Conservation (phyloP, 2,888 invertebrate genomes). For the Macrosiphum euphorbiae region DNA sequence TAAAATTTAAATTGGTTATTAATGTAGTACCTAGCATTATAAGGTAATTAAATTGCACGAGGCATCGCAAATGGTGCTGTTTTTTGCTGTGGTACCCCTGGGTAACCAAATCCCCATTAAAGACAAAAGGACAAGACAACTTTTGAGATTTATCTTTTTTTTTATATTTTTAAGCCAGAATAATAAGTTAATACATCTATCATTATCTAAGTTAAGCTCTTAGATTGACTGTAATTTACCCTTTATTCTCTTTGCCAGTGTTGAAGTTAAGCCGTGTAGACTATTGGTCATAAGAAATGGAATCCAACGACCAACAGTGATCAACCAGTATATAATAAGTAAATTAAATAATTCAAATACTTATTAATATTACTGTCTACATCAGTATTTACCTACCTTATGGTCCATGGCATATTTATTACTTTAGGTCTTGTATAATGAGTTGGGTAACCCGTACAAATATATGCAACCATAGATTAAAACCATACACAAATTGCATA, state of each 20-base stretch:
- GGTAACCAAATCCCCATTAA: not conserved
- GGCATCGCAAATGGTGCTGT: not conserved
- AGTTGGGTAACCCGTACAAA: too few species aligned
- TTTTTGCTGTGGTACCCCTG: not conserved
- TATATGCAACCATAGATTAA: too few species aligned
- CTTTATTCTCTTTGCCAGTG: not conserved
- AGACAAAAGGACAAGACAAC: too few species aligned
- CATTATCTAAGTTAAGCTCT: too few species aligned
- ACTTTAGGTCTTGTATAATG: too few species aligned
- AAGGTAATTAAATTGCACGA: too few species aligned
- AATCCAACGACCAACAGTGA: not conserved
- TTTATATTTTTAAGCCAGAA: not conserved
- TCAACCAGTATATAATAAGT: not conserved
- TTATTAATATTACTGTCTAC: too few species aligned
- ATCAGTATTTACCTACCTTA: too few species aligned
- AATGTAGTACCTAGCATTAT: not conserved
- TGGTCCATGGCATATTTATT: too few species aligned
- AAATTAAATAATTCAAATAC: not conserved
- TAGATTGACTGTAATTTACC: not conserved
- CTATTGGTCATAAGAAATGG: not conserved
- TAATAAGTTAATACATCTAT: not conserved
- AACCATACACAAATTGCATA: too few species aligned
- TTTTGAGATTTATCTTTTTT: not conserved
- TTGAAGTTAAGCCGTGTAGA: not conserved
- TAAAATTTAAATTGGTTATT: not conserved